These are phyloP conservation scores for Notodonta ziczac DNA, from an alignment of 2,888 invertebrate species.

Conservation along the genomic window DNA sequence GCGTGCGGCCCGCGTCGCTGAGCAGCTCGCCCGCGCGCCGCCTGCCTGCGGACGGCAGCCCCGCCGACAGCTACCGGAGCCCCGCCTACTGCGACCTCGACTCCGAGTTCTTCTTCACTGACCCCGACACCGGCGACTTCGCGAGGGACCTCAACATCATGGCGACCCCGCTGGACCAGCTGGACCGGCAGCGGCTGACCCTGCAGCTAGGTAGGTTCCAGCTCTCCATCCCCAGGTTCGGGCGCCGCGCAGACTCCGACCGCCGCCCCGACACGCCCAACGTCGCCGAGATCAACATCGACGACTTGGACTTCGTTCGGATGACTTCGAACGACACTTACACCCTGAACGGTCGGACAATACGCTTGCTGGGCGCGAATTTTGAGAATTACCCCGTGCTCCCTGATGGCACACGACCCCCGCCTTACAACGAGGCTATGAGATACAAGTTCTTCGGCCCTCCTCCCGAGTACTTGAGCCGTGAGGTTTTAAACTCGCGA, in stretches of 20 bases:
- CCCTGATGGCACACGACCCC: conserved; percentile 54
- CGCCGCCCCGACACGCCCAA: conserved; percentile 71
- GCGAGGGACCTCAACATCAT: conserved; percentile 61
- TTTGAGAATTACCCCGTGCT: conserved; percentile 67
- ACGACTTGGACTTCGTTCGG: conserved; percentile 66
- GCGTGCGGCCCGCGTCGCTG: conserved; percentile 51
- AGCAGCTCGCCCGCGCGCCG: conserved; percentile 48
- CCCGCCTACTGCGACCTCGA: conserved; percentile 62
- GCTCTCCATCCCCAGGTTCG: conserved; percentile 63
- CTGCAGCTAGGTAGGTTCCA: conserved; percentile 73
- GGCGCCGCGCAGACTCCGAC: conserved; percentile 44
- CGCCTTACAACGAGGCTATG: conserved; percentile 73
- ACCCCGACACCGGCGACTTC: conserved; percentile 48
- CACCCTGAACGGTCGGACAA: conserved; percentile 74
- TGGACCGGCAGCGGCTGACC: conserved; percentile 57
- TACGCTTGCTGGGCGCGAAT: conserved; percentile 68
- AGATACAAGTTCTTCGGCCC: conserved; percentile 74
- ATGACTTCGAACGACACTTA: conserved; percentile 69
- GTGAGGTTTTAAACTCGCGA: conserved; percentile 55
- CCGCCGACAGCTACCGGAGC: conserved; percentile 53
- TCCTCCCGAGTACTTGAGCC: conserved; percentile 71
- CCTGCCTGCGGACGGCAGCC: conserved; percentile 37
- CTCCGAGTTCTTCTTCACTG: conserved; percentile 53
- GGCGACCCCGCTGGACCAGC: conserved; percentile 60
- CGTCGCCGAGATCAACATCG: conserved; percentile 66